Evolutionary conservation across 2,113 vertebrate genomes (phyloP), one percentile per base, ranked within the genome.

Genomic region (Scophthalmus maximus): DNA sequence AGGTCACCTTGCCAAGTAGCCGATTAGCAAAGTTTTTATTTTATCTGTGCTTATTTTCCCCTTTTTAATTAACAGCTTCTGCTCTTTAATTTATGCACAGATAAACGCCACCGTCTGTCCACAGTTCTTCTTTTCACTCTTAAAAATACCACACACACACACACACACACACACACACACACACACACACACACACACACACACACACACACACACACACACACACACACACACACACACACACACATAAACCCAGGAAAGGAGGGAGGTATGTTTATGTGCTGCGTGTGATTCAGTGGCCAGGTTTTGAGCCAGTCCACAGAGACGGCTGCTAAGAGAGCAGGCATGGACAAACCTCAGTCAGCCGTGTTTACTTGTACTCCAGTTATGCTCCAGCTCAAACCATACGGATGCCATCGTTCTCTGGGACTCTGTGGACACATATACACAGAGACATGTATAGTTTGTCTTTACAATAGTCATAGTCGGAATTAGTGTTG

Each of bases 301-400:
- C 88, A 91, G 82, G 79, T 91, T 91, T 86, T 83, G 73, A 89
- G 85, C 65, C 44, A 22, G 75, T 87, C 88, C 82, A 25, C 46
- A 23, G 88, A 88, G 85, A 86, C 80, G 46, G n/a, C 8, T 60
- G 79, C 77, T 73, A 71, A 73, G 72, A 76, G 84, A 87, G 77
- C 77, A 80, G 30, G 38, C 78, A 83, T 89, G 85, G 89, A 91
- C 87, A 76, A 89, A 81, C 87, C 84, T 91, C 89, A 91, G 88
- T 88, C 87, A 74, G 62, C 47, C 73, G 18, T 68, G 76, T 75
- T 88, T 88, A 78, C 86, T 85, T 87, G 84, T 87, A n/a, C n/a
- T 82, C 82, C 85, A 20, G 46, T 83, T 78, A 47, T 23, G 38
- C 60, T 62, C 55, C 44, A 55, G 71, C 69, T 78, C 40, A 47